Conservation (phyloP, 2,888 invertebrate species). For the Oithona nana region DNA sequence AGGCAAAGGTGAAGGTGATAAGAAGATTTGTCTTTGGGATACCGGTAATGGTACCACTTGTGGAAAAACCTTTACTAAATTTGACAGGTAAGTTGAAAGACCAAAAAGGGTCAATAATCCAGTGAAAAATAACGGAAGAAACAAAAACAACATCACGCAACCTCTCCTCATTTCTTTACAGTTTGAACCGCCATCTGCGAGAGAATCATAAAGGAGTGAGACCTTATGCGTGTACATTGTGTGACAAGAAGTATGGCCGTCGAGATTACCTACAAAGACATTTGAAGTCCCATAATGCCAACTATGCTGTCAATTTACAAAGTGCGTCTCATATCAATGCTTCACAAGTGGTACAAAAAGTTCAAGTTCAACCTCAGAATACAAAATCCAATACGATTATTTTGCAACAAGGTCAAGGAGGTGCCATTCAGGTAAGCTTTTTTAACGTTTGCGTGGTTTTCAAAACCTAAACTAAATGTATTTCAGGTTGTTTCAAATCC, state of each 20-base stretch:
- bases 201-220: slow-evolving; percentile 12
- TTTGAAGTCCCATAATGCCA: slow-evolving; percentile 9
- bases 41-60: background rate
- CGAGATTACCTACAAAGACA: slow-evolving; percentile 12
- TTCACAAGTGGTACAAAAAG: background rate
- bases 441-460: too few species aligned
- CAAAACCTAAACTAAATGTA: too few species aligned
- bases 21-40: slow-evolving; percentile 7
- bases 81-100: too few species aligned
- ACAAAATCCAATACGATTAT: too few species aligned
- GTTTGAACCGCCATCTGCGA: slow-evolving; percentile 7
- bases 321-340: background rate
- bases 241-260: slow-evolving; percentile 15
- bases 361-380: background rate
- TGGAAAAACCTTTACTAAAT: slow-evolving; percentile 12
- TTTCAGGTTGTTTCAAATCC: too few species aligned
- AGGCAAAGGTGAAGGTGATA: background rate
- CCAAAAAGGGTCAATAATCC: too few species aligned
- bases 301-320: background rate
- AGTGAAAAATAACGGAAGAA: too few species aligned
- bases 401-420: background rate
- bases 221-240: slow-evolving; percentile 8
- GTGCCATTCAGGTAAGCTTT: background rate
- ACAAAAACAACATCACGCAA: too few species aligned
- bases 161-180: too few species aligned